Evolutionary conservation across 2,888 invertebrate species (phyloP).

Genomic region (Megalurothrips usitatus): DNA sequence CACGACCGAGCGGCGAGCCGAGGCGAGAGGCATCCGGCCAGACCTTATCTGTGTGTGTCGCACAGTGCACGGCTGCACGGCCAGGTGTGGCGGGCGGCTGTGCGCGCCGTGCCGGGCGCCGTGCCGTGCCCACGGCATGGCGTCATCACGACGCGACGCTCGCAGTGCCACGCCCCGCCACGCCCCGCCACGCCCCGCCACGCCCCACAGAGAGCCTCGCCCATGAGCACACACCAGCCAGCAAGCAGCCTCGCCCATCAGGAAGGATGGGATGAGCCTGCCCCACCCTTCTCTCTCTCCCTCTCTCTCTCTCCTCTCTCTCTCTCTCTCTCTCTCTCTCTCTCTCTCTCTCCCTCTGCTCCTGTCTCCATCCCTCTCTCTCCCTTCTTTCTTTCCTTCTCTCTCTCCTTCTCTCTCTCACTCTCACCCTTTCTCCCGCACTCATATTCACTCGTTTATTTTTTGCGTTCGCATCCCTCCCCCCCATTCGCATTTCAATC

Average conservation of each 20-base stretch:
- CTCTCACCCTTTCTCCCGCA: not conserved
- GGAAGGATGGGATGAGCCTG: not conserved
- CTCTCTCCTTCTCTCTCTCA: not conserved
- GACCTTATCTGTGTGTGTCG: no score
- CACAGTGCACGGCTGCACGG: no score
- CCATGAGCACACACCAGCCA: not conserved
- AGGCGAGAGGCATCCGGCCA: no score
- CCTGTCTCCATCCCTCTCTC: not conserved
- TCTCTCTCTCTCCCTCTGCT: constrained; percentile 19
- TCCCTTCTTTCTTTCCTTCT: not conserved
- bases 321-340: not conserved
- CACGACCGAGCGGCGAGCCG: no score
- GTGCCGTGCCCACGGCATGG: no score
- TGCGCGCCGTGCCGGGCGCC: no score
- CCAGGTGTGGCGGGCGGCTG: no score
- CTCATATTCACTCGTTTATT: not conserved
- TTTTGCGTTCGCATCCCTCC: not conserved
- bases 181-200: not conserved
- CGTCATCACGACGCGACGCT: no score
- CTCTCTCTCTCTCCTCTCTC: not conserved
- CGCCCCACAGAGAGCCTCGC: not conserved
- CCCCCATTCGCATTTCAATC: not conserved
- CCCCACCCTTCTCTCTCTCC: not conserved
- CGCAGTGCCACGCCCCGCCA: not conserved
- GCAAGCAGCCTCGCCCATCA: no score